Evolutionary conservation across 2,113 vertebrate species (phyloP).

Genomic region (Chiloscyllium plagiosum): DNA sequence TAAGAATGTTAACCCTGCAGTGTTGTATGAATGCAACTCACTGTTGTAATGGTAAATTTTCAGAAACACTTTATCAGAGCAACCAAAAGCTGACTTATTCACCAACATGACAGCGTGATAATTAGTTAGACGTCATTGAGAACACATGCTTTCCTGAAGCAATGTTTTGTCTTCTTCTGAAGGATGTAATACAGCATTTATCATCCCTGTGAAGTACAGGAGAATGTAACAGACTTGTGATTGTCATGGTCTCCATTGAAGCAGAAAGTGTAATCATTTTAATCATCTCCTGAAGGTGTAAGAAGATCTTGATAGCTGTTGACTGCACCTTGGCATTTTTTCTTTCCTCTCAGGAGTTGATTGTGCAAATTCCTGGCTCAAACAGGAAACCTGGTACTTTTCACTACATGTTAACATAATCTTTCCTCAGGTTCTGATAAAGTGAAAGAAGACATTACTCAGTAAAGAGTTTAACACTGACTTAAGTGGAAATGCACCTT

Average conservation of each 20-base stretch:
- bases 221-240: neutral
- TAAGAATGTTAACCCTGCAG: neutral
- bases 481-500: neutral
- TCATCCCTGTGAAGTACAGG: neutral
- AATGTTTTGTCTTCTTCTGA: neutral
- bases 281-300: neutral
- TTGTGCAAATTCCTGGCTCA: neutral
- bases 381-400: neutral
- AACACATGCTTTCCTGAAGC: neutral
- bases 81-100: neutral
- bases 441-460: neutral
- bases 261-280: slow-evolving; percentile 8
- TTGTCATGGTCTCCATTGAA: slow-evolving; percentile 6
- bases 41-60: neutral
- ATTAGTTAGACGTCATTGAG: neutral
- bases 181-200: neutral
- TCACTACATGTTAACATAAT: neutral
- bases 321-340: neutral
- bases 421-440: neutral
- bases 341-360: neutral
- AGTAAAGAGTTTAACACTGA: neutral
- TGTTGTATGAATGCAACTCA: neutral
- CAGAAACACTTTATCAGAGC: neutral
- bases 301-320: neutral
- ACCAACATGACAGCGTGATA: neutral